Evolutionary conservation across 2,888 invertebrate species (phyloP), one percentile per base, ranked within the genome.

Genomic region (Lasioglossum marginatum): DNA sequence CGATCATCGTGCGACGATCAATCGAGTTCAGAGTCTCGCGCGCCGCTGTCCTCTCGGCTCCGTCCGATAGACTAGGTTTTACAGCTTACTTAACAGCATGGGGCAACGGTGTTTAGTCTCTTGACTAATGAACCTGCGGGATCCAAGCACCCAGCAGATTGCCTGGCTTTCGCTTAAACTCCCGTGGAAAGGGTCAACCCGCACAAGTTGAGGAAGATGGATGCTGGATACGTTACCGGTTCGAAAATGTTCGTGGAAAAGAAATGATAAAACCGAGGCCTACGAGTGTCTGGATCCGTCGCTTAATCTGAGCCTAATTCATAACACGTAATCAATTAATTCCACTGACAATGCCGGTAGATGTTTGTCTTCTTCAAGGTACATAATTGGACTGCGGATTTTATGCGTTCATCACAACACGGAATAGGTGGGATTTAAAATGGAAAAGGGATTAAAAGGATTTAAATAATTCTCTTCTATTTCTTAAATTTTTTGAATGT

Each of bases 61-160:
- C 81, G 74, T 73, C 81, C 76, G 82, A 86, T 87, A 86, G 74
- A 43, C 75, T 75, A 34, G 88, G 81, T 83, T 86, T 93, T 91
- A 93, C 90, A 91, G 88, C 92, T 93, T 92, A 93, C 92, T 93
- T 91, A 92, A 81, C 88, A 81, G 88, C 82, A 73, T 77, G 86
- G 82, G 85, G 87, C 81, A 87, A 88, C 90, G 90, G 87, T 92
- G 91, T 91, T 94, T 94, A 94, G 93, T 86, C 91, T 87, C 83
- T 91, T 94, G 94, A 94, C 93, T 94, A 94, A 94, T 94, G 94
- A 94, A 94, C 91, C 92, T 89, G 82, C 82, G 81, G 79, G 87
- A 82, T 85, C 83, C 81, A 85, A 88, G 85, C 88, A 86, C 82
- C 85, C 90, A 87, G 85, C 79, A 82, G 91, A 89, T 91, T 90